phyloP scores from a whole-genome alignment of 1,140 invertebrate species.

The Metaphire vulgaris region DNA sequence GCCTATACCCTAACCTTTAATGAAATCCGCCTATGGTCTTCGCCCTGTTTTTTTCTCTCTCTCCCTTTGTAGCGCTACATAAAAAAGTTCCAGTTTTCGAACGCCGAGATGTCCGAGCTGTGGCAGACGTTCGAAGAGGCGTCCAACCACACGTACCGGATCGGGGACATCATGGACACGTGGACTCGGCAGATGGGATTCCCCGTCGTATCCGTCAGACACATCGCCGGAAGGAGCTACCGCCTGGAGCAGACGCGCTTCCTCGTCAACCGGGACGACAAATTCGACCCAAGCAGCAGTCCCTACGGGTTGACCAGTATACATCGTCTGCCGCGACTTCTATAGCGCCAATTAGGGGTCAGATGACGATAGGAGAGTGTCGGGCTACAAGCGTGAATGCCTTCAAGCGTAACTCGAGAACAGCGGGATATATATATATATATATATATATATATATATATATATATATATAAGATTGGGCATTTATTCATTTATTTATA shows the following conservation, averaged over 20 bases:
- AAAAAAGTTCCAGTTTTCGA: constrained; percentile 45
- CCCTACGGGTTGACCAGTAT: no score
- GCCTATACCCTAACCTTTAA: no score
- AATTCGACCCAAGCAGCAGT: constrained; percentile 22
- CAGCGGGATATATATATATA: no score
- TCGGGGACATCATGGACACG: constrained; percentile 43
- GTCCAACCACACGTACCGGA: constrained; percentile 34
- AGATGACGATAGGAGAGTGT: no score
- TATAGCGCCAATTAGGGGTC: no score
- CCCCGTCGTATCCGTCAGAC: constrained; percentile 31
- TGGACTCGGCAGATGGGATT: constrained; percentile 32
- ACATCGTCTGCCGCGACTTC: no score
- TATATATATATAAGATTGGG: not conserved
- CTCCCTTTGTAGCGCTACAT: constrained; percentile 39
- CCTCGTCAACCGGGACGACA: constrained; percentile 39
- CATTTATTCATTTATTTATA: not conserved
- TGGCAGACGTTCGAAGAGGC: constrained; percentile 55
- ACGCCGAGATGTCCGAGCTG: constrained; percentile 46
- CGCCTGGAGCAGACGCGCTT: constrained; percentile 44
- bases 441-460: no score
- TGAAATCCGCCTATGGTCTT: no score
- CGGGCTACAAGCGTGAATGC: no score
- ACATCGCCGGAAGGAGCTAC: constrained; percentile 32
- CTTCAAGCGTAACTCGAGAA: no score
- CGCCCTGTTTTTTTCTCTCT: not conserved